Percentiles rank a stretch among this genome's conserved stretches.
These are phyloP conservation scores for Ectemnius cavifrons DNA, from an alignment of 2,888 invertebrate species.

Conservation along the genomic window DNA sequence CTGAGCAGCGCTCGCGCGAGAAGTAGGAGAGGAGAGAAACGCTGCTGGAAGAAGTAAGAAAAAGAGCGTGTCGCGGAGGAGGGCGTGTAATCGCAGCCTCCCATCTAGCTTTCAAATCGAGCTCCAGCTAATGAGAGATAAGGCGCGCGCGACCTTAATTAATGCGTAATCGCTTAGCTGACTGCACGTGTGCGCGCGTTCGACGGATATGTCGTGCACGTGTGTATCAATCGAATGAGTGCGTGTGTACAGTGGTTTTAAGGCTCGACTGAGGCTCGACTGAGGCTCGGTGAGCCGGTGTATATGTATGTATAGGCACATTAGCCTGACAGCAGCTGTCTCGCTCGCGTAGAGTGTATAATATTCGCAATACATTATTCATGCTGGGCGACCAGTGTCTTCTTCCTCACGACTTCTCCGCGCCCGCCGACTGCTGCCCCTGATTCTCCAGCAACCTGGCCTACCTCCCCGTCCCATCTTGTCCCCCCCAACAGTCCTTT, in stretches of 20 bases:
- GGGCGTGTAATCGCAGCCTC: too few relatives aligned
- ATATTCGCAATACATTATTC: constrained; percentile 59
- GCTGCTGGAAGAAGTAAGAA: too few relatives aligned
- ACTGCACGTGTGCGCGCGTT: too few relatives aligned
- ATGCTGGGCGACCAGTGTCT: constrained; percentile 49
- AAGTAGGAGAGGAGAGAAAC: too few relatives aligned
- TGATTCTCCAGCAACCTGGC: neutral
- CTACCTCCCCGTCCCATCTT: neutral
- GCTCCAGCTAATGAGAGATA: neutral
- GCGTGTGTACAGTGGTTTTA: too few relatives aligned
- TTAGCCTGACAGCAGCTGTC: constrained; percentile 57
- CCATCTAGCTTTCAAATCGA: neutral
- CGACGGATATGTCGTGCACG: constrained; percentile 58
- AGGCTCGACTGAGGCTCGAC: too few relatives aligned
- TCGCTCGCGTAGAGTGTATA: constrained; percentile 28
- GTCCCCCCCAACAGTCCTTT: neutral
- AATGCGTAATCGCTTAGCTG: constrained; percentile 48
- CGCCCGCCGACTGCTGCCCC: neutral
- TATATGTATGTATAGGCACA: too few relatives aligned
- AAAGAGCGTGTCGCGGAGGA: too few relatives aligned
- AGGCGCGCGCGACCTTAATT: constrained; percentile 49
- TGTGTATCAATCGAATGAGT: too few relatives aligned
- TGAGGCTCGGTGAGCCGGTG: too few relatives aligned
- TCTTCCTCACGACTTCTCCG: too few relatives aligned
- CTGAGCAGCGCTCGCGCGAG: too few relatives aligned